phyloP scores from a whole-genome alignment of 2,797 vertebrate genomes.

The Mormyrus proboscirostris region DNA sequence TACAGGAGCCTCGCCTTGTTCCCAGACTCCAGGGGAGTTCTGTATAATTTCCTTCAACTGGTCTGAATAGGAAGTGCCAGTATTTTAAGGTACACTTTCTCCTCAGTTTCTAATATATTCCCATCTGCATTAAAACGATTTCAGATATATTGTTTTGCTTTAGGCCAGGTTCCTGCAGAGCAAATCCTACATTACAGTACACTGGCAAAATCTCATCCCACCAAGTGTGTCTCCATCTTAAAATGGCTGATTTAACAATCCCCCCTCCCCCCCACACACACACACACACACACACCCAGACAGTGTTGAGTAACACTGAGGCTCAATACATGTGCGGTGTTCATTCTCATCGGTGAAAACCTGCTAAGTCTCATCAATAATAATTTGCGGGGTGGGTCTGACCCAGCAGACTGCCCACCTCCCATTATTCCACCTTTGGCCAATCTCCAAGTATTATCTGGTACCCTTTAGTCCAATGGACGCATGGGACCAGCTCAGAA shows the following conservation, averaged over 20 bases:
- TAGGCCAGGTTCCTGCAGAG: constrained; percentile 35
- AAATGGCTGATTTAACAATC: background rate
- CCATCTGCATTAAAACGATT: background rate
- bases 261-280: background rate
- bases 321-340: constrained; percentile 31
- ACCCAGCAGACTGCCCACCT: background rate
- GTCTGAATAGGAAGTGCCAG: background rate
- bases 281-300: background rate
- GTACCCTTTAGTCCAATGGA: background rate
- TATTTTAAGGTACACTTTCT: background rate
- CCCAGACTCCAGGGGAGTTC: background rate
- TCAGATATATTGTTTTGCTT: constrained; percentile 23
- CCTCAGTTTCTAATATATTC: background rate
- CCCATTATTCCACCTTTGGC: background rate
- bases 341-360: constrained; percentile 3
- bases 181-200: background rate
- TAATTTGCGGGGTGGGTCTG: background rate
- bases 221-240: constrained; percentile 30
- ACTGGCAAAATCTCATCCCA: constrained; percentile 19
- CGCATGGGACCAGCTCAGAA: background rate
- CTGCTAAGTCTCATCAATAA: background rate
- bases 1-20: background rate
- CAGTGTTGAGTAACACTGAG: background rate
- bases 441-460: background rate
- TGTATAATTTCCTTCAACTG: constrained; percentile 2